Evolutionary conservation across 2,113 vertebrate species (phyloP).

Genomic region (Solea solea): DNA sequence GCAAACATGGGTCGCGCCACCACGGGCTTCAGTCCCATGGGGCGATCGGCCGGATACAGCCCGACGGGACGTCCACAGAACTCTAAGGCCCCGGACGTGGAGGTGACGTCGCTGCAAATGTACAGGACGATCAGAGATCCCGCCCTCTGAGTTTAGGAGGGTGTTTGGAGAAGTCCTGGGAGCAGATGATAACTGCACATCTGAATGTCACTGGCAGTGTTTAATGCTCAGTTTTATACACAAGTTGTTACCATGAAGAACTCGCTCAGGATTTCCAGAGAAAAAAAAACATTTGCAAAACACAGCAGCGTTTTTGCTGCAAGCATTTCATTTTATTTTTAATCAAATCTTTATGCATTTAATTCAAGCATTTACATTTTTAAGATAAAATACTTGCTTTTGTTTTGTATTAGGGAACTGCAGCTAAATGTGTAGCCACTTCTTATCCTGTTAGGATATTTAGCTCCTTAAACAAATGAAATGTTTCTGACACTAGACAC

Average conservation of each 20-base stretch:
- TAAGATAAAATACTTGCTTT: neutral
- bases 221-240: neutral
- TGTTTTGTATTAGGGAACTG: neutral
- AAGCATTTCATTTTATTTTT: neutral
- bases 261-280: conserved; percentile 1
- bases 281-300: neutral
- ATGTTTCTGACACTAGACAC: neutral
- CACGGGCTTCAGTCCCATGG: conserved; percentile 74
- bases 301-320: neutral
- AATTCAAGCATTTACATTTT: too few relatives aligned
- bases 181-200: neutral
- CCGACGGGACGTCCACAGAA: conserved; percentile 73
- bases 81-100: conserved; percentile 60
- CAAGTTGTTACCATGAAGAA: neutral
- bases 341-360: too few relatives aligned
- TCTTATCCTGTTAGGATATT: neutral
- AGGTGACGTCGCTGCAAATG: conserved; percentile 79
- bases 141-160: conserved; percentile 19
- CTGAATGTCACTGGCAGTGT: neutral
- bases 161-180: neutral
- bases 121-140: conserved; percentile 67
- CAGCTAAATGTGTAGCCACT: neutral
- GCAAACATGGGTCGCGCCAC: conserved; percentile 58
- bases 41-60: conserved; percentile 82
- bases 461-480: too few relatives aligned